These are phyloP conservation scores for Hirtodrosophila trivittata DNA, from an alignment of 2,888 invertebrate species.

Conservation along the genomic window DNA sequence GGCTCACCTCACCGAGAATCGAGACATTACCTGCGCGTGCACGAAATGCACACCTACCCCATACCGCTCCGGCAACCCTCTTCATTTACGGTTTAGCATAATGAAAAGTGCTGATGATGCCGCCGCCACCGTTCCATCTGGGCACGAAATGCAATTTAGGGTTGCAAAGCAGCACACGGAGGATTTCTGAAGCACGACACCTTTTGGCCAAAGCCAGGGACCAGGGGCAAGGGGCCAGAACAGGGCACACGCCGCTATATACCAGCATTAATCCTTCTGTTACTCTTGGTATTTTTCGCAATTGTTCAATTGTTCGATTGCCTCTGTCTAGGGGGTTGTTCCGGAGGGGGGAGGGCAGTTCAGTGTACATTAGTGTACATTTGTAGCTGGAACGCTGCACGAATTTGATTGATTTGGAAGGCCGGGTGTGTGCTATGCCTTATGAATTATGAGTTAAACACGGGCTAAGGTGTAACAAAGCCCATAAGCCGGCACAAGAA, in stretches of 20 bases:
- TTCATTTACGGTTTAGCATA: constrained; percentile 78
- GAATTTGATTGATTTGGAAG: constrained; percentile 66
- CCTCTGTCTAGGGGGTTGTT: constrained; percentile 11
- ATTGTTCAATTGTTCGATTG: constrained; percentile 75
- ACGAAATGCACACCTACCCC: constrained; percentile 44
- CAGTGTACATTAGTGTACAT: constrained; percentile 35
- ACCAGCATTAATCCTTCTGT: constrained; percentile 81
- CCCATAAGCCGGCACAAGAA: constrained; percentile 54
- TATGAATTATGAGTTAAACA: constrained; percentile 68
- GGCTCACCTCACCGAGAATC: constrained; percentile 30
- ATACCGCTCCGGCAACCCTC: constrained; percentile 56
- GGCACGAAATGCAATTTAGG: constrained; percentile 76
- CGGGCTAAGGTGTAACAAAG: constrained; percentile 57
- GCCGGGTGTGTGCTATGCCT: constrained; percentile 21
- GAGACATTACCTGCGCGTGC: constrained; percentile 57
- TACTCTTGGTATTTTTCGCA: constrained; percentile 57
- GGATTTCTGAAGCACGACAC: constrained; percentile 62
- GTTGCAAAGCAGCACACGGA: constrained; percentile 64
- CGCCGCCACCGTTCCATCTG: constrained; percentile 35
- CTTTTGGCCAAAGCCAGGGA: constrained; percentile 48
- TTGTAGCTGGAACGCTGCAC: constrained; percentile 52
- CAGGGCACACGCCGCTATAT: constrained; percentile 39
- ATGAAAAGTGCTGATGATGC: constrained; percentile 76
- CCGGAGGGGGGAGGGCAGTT: neutral
- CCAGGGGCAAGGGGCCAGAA: constrained; percentile 23